These are phyloP conservation scores for Aphelenchoides besseyi DNA, from an alignment of 1,140 invertebrate genomes.

Conservation along the genomic window DNA sequence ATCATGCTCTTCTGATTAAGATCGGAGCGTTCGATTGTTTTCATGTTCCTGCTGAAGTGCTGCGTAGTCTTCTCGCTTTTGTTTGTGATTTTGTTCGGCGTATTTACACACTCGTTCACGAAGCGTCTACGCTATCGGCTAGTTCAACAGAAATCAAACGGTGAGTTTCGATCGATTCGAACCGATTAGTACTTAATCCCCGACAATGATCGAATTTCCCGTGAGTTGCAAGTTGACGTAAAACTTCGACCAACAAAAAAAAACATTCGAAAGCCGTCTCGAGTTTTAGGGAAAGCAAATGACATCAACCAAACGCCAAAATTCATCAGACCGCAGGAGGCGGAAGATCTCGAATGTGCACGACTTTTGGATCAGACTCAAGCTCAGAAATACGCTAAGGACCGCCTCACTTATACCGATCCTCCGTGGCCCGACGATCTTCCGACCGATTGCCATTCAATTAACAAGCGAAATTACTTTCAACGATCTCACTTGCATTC, in stretches of 20 bases:
- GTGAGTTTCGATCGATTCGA: not conserved
- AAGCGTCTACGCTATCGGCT: not conserved
- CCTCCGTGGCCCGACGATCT: conserved; percentile 22
- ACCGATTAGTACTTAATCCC: not conserved
- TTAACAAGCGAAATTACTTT: conserved; percentile 38
- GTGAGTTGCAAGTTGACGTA: not conserved
- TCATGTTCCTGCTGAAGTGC: not conserved
- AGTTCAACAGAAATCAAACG: not conserved
- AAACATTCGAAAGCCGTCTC: too few relatives aligned
- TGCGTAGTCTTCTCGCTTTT: not conserved
- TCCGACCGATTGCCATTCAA: conserved; percentile 34
- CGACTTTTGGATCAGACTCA: not conserved
- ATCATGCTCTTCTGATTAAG: too few relatives aligned
- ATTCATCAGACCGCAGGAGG: not conserved
- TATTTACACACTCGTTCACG: not conserved
- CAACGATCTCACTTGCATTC: not conserved
- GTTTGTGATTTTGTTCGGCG: not conserved
- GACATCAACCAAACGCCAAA: not conserved
- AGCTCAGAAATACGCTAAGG: not conserved
- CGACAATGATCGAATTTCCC: not conserved
- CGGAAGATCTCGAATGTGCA: not conserved
- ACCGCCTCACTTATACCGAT: not conserved
- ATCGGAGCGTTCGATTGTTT: too few relatives aligned
- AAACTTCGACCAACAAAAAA: too few relatives aligned
- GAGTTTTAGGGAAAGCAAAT: too few relatives aligned